These are phyloP conservation scores for Exephanes ischioxanthus DNA, from an alignment of 2,888 invertebrate species.

Conservation along the genomic window DNA sequence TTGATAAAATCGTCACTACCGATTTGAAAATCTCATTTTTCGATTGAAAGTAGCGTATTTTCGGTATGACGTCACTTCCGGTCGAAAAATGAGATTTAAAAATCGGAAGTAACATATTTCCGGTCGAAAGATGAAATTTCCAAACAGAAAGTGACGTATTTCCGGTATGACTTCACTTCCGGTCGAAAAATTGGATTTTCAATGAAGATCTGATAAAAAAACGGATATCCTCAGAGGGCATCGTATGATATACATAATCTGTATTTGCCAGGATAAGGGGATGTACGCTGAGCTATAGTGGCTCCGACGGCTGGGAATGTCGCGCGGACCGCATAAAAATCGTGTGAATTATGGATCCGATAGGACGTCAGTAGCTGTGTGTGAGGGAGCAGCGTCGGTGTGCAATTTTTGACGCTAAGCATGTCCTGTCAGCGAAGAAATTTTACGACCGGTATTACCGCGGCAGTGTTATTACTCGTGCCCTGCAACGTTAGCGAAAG, in stretches of 20 bases:
- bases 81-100: neutral
- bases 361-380: slow-evolving; percentile 38
- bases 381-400: slow-evolving; percentile 19
- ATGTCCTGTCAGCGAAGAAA: slow-evolving; percentile 79
- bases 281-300: neutral
- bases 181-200: neutral
- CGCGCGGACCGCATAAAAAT: slow-evolving; percentile 72
- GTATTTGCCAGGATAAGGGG: slow-evolving; percentile 20
- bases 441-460: slow-evolving; percentile 78
- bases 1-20: no score
- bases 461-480: slow-evolving; percentile 68
- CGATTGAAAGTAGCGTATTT: no score
- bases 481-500: slow-evolving; percentile 13
- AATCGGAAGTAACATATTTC: no score
- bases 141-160: no score
- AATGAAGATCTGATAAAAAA: neutral
- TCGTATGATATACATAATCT: slow-evolving; percentile 16
- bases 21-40: neutral
- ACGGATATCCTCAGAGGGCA: neutral
- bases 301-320: neutral
- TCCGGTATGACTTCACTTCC: no score
- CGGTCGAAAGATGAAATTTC: no score
- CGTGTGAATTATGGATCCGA: slow-evolving; percentile 75
- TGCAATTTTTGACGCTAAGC: slow-evolving; percentile 74
- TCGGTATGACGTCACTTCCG: no score